Evolutionary conservation across 2,888 invertebrate species (phyloP).

Genomic region (Frankliniella fusca): DNA sequence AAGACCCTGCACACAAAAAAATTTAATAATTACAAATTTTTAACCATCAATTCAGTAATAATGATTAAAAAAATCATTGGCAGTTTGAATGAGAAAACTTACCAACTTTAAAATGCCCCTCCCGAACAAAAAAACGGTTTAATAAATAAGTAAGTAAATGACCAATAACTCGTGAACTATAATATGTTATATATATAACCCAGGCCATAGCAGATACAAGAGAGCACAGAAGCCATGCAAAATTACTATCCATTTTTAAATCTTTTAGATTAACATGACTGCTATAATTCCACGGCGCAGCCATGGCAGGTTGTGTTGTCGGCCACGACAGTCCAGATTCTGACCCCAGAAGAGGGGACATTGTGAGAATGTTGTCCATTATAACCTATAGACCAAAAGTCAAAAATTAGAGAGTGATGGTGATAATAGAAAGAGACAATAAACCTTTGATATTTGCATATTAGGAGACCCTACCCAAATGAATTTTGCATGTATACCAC

Average conservation of each 20-base stretch:
- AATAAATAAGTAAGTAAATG: conserved; percentile 82
- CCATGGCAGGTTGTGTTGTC: not conserved
- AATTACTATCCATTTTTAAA: conserved; percentile 73
- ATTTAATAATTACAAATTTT: not conserved
- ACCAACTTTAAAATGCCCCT: conserved; percentile 88
- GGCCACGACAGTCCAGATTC: not conserved
- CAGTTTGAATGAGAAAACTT: conserved; percentile 44
- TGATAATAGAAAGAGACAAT: not conserved
- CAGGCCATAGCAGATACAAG: conserved; percentile 79
- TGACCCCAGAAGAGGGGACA: not conserved
- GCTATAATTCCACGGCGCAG: conserved; percentile 5
- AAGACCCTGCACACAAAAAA: conserved; percentile 66
- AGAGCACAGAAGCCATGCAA: conserved; percentile 71
- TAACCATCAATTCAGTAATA: not conserved
- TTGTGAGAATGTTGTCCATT: not conserved
- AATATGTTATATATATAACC: conserved; percentile 92
- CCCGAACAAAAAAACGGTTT: conserved; percentile 79
- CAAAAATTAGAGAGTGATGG: not conserved
- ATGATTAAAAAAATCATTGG: not conserved
- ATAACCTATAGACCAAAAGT: not conserved
- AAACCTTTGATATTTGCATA: not conserved
- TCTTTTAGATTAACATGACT: conserved; percentile 52
- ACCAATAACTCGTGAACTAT: conserved; percentile 88
- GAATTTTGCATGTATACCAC: not conserved
- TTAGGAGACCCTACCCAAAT: not conserved